These are phyloP conservation scores for Trachelipus rathkii DNA, from an alignment of 1,140 invertebrate species.

Conservation along the genomic window DNA sequence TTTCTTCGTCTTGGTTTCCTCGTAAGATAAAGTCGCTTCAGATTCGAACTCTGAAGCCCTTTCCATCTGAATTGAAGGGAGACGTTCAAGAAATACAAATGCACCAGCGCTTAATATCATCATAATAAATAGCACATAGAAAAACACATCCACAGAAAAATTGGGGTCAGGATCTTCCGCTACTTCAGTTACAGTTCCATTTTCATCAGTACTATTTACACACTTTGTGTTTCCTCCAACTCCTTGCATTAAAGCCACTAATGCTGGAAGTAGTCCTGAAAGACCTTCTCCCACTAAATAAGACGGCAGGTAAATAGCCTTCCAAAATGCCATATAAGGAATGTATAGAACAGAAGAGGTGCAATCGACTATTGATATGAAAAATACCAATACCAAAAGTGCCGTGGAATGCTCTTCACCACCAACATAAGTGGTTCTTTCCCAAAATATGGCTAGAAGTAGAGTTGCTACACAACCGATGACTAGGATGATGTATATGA, in stretches of 20 bases:
- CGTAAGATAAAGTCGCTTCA: not conserved
- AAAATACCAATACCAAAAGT: conserved; percentile 71
- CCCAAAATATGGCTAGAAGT: conserved; percentile 70
- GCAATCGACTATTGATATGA: conserved; percentile 79
- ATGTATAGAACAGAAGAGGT: conserved; percentile 87
- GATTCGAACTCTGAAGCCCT: conserved; percentile 2
- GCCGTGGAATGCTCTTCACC: conserved; percentile 64
- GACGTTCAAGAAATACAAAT: conserved; percentile 54
- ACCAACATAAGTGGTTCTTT: conserved; percentile 58
- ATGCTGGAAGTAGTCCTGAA: conserved; percentile 81
- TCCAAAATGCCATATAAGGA: conserved; percentile 80
- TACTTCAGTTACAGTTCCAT: conserved; percentile 24
- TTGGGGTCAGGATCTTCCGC: conserved; percentile 53
- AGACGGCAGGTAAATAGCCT: conserved; percentile 65
- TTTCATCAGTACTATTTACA: conserved; percentile 45
- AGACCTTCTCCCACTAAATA: conserved; percentile 72
- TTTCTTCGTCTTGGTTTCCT: not conserved
- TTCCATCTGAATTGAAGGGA: conserved; percentile 50
- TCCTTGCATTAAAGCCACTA: conserved; percentile 63
- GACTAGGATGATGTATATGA: conserved; percentile 37
- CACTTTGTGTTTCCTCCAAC: conserved; percentile 57
- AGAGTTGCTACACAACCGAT: conserved; percentile 56
- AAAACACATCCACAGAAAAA: conserved; percentile 64
- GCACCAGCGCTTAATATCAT: conserved; percentile 53
- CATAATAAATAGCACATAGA: conserved; percentile 61